These are phyloP conservation scores for Melanchra persicariae DNA, from an alignment of 2,888 invertebrate genomes.

Conservation along the genomic window DNA sequence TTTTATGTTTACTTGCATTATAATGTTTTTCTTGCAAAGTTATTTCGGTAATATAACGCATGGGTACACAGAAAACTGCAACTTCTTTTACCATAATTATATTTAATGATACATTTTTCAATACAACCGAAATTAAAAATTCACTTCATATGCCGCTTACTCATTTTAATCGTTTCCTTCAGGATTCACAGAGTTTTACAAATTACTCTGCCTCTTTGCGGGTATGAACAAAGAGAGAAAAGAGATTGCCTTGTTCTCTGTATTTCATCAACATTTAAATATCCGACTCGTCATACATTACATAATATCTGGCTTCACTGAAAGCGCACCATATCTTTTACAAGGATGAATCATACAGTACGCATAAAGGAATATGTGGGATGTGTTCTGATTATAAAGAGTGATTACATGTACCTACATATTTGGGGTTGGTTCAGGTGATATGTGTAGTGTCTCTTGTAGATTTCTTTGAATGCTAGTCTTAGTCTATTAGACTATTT, in stretches of 20 bases:
- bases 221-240: not conserved
- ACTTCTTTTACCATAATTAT: not conserved
- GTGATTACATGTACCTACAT: not conserved
- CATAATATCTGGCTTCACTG: slow-evolving; percentile 31
- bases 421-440: slow-evolving; percentile 1
- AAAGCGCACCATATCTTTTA: slow-evolving; percentile 39
- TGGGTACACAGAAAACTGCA: not conserved
- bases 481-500: not conserved
- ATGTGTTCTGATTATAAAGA: slow-evolving; percentile 51
- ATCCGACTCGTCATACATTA: slow-evolving; percentile 28
- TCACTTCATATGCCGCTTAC: not conserved
- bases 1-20: not conserved
- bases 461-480: not conserved
- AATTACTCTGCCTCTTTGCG: not conserved
- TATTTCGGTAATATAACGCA: not conserved
- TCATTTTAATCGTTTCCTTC: not conserved
- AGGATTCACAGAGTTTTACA: not conserved
- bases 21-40: not conserved
- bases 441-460: not conserved
- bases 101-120: too few relatives aligned
- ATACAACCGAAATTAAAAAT: too few relatives aligned
- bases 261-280: slow-evolving; percentile 2
- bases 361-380: slow-evolving; percentile 42
- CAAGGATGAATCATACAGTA: slow-evolving; percentile 39
- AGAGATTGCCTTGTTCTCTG: slow-evolving; percentile 9